These are phyloP conservation scores for Phlogophora meticulosa DNA, from an alignment of 2,888 invertebrate genomes.

Conservation along the genomic window DNA sequence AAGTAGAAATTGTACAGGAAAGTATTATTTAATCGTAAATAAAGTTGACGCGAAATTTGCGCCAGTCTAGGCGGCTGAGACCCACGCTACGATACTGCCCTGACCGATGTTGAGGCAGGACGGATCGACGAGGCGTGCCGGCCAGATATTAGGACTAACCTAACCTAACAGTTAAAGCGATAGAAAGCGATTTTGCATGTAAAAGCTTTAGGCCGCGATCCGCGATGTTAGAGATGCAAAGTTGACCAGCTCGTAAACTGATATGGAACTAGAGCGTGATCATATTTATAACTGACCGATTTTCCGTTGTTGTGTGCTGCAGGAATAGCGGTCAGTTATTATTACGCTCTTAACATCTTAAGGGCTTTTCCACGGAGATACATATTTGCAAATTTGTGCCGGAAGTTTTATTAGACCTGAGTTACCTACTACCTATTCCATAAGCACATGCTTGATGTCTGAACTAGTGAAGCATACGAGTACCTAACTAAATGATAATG, in stretches of 20 bases:
- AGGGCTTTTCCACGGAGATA: slow-evolving; percentile 3
- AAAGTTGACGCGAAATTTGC: no score
- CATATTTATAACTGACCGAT: slow-evolving; percentile 11
- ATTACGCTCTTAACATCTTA: not conserved
- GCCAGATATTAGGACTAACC: not conserved
- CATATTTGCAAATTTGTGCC: not conserved
- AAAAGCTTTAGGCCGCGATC: not conserved
- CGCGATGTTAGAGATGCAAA: not conserved
- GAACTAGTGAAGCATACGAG: not conserved
- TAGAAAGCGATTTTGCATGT: not conserved
- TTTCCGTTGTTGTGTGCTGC: not conserved
- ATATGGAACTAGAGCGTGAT: slow-evolving; percentile 19
- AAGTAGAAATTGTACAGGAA: no score
- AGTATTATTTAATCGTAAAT: no score
- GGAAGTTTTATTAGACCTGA: not conserved
- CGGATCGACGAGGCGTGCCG: no score
- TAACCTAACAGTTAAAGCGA: not conserved
- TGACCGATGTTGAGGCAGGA: slow-evolving; percentile 4
- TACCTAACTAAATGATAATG: not conserved
- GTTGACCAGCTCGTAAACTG: slow-evolving; percentile 8
- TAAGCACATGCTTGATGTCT: not conserved
- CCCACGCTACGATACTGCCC: not conserved
- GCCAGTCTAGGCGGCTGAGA: no score
- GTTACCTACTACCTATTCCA: not conserved
- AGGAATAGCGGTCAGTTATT: slow-evolving; percentile 4